These are phyloP conservation scores for Brachypterus glaber DNA, from an alignment of 2,888 invertebrate species.

Conservation along the genomic window DNA sequence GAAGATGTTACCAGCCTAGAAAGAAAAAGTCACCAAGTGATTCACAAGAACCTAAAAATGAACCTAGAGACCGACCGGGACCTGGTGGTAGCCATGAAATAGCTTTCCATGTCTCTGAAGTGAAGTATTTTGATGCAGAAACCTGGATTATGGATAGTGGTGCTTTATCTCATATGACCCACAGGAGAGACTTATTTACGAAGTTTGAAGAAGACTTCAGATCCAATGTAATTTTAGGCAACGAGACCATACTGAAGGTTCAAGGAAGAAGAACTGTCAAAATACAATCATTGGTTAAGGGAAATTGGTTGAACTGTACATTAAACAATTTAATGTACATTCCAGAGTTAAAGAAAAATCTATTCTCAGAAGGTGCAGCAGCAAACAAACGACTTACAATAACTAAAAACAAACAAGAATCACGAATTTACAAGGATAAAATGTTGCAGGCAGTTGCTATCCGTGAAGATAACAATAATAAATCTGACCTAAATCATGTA, in stretches of 20 bases:
- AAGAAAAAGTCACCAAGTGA: conserved; percentile 5
- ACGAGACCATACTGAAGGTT: conserved; percentile 15
- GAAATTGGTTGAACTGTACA: neutral
- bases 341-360: conserved; percentile 28
- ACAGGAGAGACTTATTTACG: conserved; percentile 14
- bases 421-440: conserved; percentile 17
- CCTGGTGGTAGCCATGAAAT: too few species aligned
- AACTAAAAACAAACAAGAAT: conserved; percentile 20
- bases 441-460: conserved; percentile 16
- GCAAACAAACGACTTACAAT: conserved; percentile 25
- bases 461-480: conserved; percentile 20
- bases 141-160: conserved; percentile 25
- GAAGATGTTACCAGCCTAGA: conserved; percentile 10
- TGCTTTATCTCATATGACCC: conserved; percentile 23
- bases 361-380: conserved; percentile 31
- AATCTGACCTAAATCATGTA: neutral
- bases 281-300: conserved; percentile 15
- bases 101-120: conserved; percentile 10
- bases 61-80: too few species aligned
- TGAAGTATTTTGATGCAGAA: conserved; percentile 7
- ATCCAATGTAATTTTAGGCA: neutral
- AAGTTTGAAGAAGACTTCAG: conserved; percentile 7
- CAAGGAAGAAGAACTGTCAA: conserved; percentile 22
- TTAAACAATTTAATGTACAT: conserved; percentile 26
- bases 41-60: conserved; percentile 4